Evolutionary conservation across 1,140 invertebrate species (phyloP).

Genomic region (Halictus rubicundus): DNA sequence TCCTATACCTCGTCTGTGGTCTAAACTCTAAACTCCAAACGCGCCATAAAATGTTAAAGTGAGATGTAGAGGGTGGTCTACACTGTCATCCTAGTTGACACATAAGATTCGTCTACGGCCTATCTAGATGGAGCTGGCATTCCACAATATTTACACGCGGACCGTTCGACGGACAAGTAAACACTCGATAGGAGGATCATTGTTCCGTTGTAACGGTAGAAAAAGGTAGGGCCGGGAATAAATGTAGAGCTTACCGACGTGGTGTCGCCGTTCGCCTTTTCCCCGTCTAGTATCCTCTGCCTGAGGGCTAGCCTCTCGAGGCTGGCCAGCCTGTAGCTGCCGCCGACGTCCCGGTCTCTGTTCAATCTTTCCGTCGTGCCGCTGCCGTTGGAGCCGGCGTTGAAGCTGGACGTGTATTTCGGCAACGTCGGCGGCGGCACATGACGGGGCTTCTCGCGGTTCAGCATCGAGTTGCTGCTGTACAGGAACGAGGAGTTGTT

Average conservation of each 20-base stretch:
- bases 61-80: too few relatives aligned
- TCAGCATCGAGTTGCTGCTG: conserved; percentile 77
- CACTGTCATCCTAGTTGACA: too few relatives aligned
- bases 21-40: too few relatives aligned
- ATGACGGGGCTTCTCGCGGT: conserved; percentile 77
- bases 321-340: conserved; percentile 85
- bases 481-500: conserved; percentile 80
- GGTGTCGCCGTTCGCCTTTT: conserved; percentile 75
- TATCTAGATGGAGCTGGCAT: too few relatives aligned
- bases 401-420: conserved; percentile 84
- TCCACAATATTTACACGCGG: too few relatives aligned
- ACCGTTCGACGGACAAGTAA: too few relatives aligned
- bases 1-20: too few relatives aligned
- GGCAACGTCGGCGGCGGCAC: conserved; percentile 85
- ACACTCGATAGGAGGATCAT: too few relatives aligned
- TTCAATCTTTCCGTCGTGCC: conserved; percentile 78
- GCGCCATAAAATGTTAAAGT: too few relatives aligned
- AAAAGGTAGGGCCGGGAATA: background rate
- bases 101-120: too few relatives aligned
- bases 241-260: conserved; percentile 73
- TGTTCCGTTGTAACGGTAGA: background rate
- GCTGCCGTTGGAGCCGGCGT: conserved; percentile 80
- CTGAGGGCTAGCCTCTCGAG: conserved; percentile 86
- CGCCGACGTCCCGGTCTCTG: conserved; percentile 82
- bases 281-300: conserved; percentile 85